Evolutionary conservation across 2,888 invertebrate species (phyloP), one percentile per base, ranked within the genome.

Genomic region (Malthinus flaveolus): DNA sequence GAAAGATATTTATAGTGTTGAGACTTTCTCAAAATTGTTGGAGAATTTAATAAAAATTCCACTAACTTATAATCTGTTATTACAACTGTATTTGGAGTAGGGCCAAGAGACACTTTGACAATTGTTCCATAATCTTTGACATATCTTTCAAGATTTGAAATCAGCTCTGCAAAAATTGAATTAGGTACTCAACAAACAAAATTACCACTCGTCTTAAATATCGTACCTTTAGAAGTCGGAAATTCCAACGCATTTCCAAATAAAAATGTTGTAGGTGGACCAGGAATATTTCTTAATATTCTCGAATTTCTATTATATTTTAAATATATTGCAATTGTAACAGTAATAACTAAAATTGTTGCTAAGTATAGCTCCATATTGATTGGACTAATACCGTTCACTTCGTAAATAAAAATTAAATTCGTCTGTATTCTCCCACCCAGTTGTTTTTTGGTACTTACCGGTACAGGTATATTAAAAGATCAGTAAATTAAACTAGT

Each of bases 11-110:
- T 47, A 57, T 78, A 79, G 32, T 71, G 72, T 3, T 49, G 42
- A 3, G 74, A 66, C 66, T 79, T 79, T 13, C 68, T 59, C n/a
- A 78, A 63, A 46, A 74, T 64, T 15, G 64, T 67, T 3, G 66
- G 66, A 13, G 72, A 75, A 35, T 68, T 71, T 23, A 76, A 60
- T 13, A 78, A 57, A 33, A 65, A 65, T 63, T 74, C 71, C 6
- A 65, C 52, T 33, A 62, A 39, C 32, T 65, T 48, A 1, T 39
- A 32, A 32, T 67, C 64, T 11, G 51, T 35, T 15, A 66, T 32
- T n/a, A 61, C 3, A 32, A 66, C n/a, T 4, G 56, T 32, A 13
- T 36, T 56, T 10, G 63, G 51, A 5, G 45, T 34, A 8, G 49
- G 13, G 2, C 67, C 69, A 5, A 68, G 31, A 45, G 45, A 64